Base-by-base conservation (phyloP, 2,888 invertebrate genomes). In the Epsilonema sp. region DNA sequence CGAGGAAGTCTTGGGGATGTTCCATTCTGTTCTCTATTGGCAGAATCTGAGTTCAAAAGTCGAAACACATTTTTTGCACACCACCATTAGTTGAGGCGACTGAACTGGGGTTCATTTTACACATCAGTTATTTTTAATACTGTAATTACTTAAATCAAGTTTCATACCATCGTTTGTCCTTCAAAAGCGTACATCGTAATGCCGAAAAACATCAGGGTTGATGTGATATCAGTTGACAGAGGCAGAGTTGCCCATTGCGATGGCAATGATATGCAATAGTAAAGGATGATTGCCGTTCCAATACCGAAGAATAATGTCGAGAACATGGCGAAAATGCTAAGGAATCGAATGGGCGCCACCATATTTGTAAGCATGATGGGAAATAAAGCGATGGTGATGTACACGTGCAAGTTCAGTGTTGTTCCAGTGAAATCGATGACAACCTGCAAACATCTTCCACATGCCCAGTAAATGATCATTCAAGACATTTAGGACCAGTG, bases 121-220 rank as follows among this genome's bases (percentile, higher is more conserved):
- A n/a, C n/a, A n/a, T n/a, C n/a, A n/a, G n/a, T n/a, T n/a, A n/a
- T n/a, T n/a, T n/a, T n/a, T n/a, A n/a, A n/a, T n/a, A n/a, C n/a
- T n/a, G n/a, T n/a, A n/a, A n/a, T n/a, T n/a, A n/a, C n/a, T n/a
- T n/a, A n/a, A n/a, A n/a, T n/a, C n/a, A n/a, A n/a, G n/a, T n/a
- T 31, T 31, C 37, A 43, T 23, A 59, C 58, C 62, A 63, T 63
- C 1, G 63, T 63, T 49, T 63, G 63, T 31, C 62, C 62, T 47
- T 62, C 62, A 50, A 62, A 62, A 1, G 63, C 54, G 48, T 63
- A 63, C 63, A 63, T 63, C 24, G 56, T 55, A 59, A 62, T 63
- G 37, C 63, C 63, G 42, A 62, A 57, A 56, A 61, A 56, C 40
- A 55, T 56, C 40, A 64, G 54, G 2, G 60, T 60, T 4, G 54